Evolutionary conservation across 2,113 vertebrate species (phyloP).

Genomic region (Zosterops borbonicus): DNA sequence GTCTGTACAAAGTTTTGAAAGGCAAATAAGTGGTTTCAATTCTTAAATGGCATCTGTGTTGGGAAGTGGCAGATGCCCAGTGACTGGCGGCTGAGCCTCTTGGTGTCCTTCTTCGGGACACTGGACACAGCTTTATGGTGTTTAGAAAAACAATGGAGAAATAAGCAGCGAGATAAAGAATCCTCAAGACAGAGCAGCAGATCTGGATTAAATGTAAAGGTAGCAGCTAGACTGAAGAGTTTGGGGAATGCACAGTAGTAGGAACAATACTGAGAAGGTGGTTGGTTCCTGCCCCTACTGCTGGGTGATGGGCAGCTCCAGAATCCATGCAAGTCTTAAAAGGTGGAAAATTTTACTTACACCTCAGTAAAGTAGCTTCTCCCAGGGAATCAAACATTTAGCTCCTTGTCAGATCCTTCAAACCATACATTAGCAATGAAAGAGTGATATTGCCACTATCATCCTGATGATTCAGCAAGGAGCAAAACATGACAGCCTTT

Average conservation of each 20-base stretch:
- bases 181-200: not conserved
- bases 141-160: not conserved
- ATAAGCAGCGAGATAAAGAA: not conserved
- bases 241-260: fast-evolving
- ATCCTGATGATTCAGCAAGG: slow-evolving; percentile 58
- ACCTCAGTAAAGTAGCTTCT: not conserved
- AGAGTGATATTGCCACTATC: not conserved
- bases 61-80: not conserved
- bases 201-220: not conserved
- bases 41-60: not conserved
- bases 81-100: not conserved
- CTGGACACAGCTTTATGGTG: not conserved
- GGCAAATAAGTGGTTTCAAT: not conserved
- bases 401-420: slow-evolving; percentile 18
- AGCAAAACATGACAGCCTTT: slow-evolving; percentile 31
- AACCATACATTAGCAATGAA: not conserved
- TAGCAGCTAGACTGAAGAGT: not conserved
- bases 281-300: not conserved
- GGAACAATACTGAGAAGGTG: not conserved
- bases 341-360: not conserved
- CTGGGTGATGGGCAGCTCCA: not conserved
- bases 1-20: not conserved
- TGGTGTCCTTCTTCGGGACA: not conserved
- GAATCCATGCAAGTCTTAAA: not conserved
- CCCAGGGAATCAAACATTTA: not conserved